Evolutionary conservation across 1,140 invertebrate genomes (phyloP).

Genomic region (Samia ricini): DNA sequence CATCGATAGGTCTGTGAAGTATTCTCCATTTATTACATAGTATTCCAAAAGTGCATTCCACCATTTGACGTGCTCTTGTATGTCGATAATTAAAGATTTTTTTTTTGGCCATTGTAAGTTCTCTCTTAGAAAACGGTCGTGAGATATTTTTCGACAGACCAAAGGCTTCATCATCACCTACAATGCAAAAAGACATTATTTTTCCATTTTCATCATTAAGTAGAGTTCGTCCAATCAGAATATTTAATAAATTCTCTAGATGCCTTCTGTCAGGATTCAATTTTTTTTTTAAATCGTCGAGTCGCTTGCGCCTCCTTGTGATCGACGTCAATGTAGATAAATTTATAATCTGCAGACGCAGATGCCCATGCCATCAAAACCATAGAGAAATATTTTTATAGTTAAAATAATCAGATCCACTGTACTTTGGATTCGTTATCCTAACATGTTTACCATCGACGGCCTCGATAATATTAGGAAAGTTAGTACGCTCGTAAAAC

Average conservation of each 20-base stretch:
- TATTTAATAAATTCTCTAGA: constrained; percentile 18
- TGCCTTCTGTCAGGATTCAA: constrained; percentile 22
- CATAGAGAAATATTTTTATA: constrained; percentile 6
- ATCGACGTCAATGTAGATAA: background rate
- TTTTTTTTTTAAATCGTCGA: constrained; percentile 20
- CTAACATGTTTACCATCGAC: constrained; percentile 66
- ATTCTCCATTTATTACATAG: constrained; percentile 17
- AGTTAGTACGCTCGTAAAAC: constrained; percentile 55
- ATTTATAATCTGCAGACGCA: background rate
- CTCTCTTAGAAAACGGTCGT: constrained; percentile 15
- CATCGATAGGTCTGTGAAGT: constrained; percentile 13
- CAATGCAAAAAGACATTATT: constrained; percentile 11
- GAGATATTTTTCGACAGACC: constrained; percentile 12
- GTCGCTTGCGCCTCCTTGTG: background rate
- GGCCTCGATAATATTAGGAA: constrained; percentile 68
- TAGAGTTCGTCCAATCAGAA: constrained; percentile 18
- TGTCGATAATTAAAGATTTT: constrained; percentile 14
- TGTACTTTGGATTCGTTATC: constrained; percentile 7
- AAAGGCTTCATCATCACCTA: constrained; percentile 6
- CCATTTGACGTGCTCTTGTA: constrained; percentile 13
- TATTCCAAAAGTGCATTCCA: constrained; percentile 15
- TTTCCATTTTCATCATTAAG: constrained; percentile 19
- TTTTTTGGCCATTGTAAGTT: constrained; percentile 11
- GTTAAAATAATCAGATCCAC: constrained; percentile 5
- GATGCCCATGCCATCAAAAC: background rate